A percentile compares a stretch with the other conserved stretches of the same genome.
Evolutionary conservation across 2,113 vertebrate genomes (phyloP).

Genomic region (Centropus bengalensis): DNA sequence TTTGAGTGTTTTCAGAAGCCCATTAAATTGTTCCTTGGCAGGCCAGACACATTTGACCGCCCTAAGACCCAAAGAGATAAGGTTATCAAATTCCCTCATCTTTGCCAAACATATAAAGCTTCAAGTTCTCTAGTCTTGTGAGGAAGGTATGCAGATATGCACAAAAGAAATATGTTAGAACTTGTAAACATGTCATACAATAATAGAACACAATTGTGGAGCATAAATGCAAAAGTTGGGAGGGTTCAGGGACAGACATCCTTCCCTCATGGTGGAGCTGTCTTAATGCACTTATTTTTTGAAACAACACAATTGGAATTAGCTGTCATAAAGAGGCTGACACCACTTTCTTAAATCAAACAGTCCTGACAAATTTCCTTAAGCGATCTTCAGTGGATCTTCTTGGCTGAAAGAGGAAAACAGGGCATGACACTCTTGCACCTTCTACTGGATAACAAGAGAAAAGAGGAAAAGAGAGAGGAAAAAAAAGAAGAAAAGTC

Average conservation of each 20-base stretch:
- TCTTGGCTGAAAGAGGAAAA: constrained; percentile 10
- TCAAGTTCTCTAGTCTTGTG: constrained; percentile 30
- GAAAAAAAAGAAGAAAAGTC: not conserved
- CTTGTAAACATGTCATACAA: constrained; percentile 76
- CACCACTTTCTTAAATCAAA: not conserved
- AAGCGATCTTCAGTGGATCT: constrained; percentile 4
- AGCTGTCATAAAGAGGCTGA: constrained; percentile 20
- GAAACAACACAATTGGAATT: constrained; percentile 1
- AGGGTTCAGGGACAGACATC: not conserved
- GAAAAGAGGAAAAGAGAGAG: not conserved
- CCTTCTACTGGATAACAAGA: constrained; percentile 67
- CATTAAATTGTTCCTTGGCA: constrained; percentile 87
- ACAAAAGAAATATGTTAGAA: constrained; percentile 65
- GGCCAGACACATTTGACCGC: constrained; percentile 82
- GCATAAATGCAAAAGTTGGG: constrained; percentile 6
- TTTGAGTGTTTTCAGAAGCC: constrained; percentile 90
- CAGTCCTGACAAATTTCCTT: not conserved
- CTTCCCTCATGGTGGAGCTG: constrained; percentile 7
- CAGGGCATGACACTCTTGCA: constrained; percentile 45
- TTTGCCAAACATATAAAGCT: constrained; percentile 73
- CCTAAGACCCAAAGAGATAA: constrained; percentile 81
- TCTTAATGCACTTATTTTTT: not conserved
- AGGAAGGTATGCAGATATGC: constrained; percentile 62
- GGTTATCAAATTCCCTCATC: constrained; percentile 86
- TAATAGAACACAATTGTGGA: constrained; percentile 61